Evolutionary conservation across 1,140 invertebrate species (phyloP).

Genomic region (Schlechtendalia chinensis): DNA sequence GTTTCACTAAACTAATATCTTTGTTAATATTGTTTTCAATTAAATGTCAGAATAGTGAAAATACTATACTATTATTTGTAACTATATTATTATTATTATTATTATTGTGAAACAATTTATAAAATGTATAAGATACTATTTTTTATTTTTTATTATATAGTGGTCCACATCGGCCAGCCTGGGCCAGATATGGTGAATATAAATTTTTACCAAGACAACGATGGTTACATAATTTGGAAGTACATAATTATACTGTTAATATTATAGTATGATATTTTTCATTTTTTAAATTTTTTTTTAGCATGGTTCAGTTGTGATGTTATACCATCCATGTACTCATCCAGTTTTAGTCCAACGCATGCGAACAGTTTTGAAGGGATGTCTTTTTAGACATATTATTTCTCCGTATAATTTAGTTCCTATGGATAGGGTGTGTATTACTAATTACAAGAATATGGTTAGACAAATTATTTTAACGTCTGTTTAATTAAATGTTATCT

Average conservation of each 20-base stretch:
- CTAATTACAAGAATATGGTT: slow-evolving; percentile 28
- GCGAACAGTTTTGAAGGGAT: slow-evolving; percentile 65
- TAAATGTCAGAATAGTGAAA: neutral
- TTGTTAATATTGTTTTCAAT: no score
- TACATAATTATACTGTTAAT: slow-evolving; percentile 54
- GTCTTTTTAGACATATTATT: slow-evolving; percentile 78
- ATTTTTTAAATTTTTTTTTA: slow-evolving; percentile 55
- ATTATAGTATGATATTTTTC: neutral
- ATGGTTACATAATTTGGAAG: slow-evolving; percentile 82
- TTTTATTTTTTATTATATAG: slow-evolving; percentile 59
- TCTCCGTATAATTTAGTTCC: slow-evolving; percentile 69
- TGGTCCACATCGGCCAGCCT: slow-evolving; percentile 76
- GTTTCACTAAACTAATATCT: no score
- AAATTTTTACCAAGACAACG: slow-evolving; percentile 76
- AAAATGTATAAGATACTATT: no score
- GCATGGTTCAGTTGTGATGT: slow-evolving; percentile 80
- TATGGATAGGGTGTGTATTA: slow-evolving; percentile 62
- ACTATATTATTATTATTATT: no score
- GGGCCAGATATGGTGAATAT: slow-evolving; percentile 82
- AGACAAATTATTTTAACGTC: slow-evolving; percentile 32
- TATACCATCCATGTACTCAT: slow-evolving; percentile 86
- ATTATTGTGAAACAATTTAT: no score
- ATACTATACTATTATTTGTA: no score
- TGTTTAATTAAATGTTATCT: slow-evolving; percentile 54
- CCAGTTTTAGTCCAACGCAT: slow-evolving; percentile 65